Percentiles rank a stretch among this genome's conserved stretches.
Conservation (phyloP, 2,797 vertebrate species). For the Trachops cirrhosus region DNA sequence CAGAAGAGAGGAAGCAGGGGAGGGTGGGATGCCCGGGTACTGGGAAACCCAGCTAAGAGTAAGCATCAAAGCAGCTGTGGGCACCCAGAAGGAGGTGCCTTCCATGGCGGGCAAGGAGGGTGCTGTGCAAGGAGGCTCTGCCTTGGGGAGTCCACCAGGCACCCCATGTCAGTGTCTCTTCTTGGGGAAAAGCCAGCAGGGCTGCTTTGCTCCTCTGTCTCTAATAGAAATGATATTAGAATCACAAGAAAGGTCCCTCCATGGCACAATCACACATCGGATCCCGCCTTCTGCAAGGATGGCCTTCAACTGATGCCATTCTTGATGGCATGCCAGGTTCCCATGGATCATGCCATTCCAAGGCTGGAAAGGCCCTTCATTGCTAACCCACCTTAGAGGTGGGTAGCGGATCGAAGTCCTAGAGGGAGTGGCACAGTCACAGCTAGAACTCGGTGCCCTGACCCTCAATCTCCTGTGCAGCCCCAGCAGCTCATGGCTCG, state of each 20-base stretch:
- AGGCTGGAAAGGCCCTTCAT: not conserved
- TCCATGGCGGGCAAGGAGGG: no score
- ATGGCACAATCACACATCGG: accelerated
- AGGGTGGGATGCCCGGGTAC: not conserved
- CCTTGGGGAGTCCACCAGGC: not conserved
- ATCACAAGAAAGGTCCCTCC: no score
- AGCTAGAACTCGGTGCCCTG: not conserved
- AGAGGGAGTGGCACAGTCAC: accelerated
- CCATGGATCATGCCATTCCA: no score
- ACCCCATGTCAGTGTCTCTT: not conserved
- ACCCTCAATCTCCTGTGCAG: not conserved
- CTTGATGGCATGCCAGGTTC: not conserved
- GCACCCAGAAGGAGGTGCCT: not conserved
- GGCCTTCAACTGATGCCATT: not conserved
- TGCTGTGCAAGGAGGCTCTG: accelerated
- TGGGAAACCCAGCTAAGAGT: not conserved
- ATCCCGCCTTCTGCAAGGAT: not conserved
- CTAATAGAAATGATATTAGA: not conserved
- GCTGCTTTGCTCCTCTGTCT: not conserved
- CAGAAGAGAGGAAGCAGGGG: not conserved
- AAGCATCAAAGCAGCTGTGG: not conserved
- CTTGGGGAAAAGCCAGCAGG: no score
- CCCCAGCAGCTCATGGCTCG: not conserved
- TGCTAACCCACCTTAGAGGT: not conserved
- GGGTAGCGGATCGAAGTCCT: not conserved